A percentile compares a stretch with the other conserved stretches of the same genome.
phyloP scores from a whole-genome alignment of 2,888 invertebrate genomes.

The Agriopis marginaria region DNA sequence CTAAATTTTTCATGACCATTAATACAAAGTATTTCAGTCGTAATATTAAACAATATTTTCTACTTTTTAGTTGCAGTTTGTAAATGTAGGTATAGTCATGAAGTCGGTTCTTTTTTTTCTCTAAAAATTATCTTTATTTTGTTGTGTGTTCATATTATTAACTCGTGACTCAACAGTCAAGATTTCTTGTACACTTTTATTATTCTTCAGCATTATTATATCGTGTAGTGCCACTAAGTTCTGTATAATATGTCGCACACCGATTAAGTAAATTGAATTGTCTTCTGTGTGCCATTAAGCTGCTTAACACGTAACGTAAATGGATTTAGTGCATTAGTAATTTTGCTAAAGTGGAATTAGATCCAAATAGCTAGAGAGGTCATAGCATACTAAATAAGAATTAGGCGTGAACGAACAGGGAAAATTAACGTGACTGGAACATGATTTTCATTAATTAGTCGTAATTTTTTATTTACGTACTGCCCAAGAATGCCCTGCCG shows the following conservation, averaged over 20 bases:
- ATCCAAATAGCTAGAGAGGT: background rate
- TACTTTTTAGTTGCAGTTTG: no score
- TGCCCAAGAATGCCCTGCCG: no score
- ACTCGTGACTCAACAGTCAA: background rate
- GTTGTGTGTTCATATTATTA: no score
- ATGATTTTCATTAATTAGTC: no score
- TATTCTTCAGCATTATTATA: background rate
- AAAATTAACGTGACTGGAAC: background rate
- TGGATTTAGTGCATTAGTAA: slow-evolving; percentile 17
- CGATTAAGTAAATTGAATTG: slow-evolving; percentile 26
- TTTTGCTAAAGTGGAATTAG: slow-evolving; percentile 24
- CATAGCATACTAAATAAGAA: background rate
- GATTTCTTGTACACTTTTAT: background rate
- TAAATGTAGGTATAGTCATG: no score
- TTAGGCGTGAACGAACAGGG: background rate
- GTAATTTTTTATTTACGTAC: no score
- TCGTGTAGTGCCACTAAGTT: background rate
- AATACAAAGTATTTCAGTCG: no score
- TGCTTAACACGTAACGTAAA: slow-evolving; percentile 22
- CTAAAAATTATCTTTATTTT: no score
- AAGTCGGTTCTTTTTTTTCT: no score
- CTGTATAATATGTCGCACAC: background rate
- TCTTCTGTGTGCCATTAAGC: slow-evolving; percentile 18
- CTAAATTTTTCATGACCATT: no score
- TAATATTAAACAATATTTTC: no score